Percentiles rank a stretch among this genome's conserved stretches.
These are phyloP conservation scores for Patella depressa DNA, from an alignment of 2,888 invertebrate species.

Conservation along the genomic window DNA sequence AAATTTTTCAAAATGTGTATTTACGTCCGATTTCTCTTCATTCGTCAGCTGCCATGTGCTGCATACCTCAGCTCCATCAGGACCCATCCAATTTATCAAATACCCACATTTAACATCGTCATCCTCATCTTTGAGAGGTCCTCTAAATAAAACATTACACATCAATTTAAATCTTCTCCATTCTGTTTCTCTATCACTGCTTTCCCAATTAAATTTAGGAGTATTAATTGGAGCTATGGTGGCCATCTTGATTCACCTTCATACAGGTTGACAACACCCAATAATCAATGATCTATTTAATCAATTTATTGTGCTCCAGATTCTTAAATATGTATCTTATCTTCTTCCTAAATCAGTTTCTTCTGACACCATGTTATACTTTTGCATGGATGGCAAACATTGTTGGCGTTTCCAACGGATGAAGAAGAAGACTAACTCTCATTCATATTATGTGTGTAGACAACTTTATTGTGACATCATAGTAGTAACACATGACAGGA, in stretches of 20 bases:
- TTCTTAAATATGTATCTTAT: neutral
- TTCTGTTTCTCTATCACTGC: neutral
- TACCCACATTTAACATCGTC: neutral
- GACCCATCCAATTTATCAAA: neutral
- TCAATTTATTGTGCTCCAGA: neutral
- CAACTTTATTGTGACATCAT: no score
- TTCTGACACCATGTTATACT: conserved; percentile 4
- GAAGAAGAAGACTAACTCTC: no score
- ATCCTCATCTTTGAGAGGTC: neutral
- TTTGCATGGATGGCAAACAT: neutral
- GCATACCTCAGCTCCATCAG: neutral
- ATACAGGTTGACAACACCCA: neutral
- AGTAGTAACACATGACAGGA: no score
- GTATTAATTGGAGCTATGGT: neutral
- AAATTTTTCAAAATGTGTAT: neutral
- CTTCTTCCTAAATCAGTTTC: neutral
- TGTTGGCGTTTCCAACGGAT: no score
- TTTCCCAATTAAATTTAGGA: neutral
- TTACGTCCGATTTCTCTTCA: neutral
- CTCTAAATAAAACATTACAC: neutral
- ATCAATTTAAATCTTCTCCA: neutral
- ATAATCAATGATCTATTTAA: neutral
- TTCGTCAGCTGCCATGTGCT: neutral
- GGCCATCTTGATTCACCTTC: neutral
- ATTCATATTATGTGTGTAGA: no score